Evolutionary conservation across 1,140 invertebrate species (phyloP), one percentile per base, ranked within the genome.

Genomic region (Nomia melanderi): DNA sequence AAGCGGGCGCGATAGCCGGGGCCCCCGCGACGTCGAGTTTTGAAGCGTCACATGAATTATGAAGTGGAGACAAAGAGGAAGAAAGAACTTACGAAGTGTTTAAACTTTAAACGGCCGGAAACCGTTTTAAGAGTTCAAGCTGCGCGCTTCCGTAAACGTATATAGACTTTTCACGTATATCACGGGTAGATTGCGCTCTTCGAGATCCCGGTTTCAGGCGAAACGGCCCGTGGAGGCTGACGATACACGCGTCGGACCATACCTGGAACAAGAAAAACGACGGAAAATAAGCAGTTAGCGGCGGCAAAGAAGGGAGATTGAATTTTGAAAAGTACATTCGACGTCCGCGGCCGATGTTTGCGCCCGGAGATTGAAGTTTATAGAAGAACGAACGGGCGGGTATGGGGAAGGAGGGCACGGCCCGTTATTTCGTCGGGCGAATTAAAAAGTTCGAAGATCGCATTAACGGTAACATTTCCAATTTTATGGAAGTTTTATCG

Each of bases 71-170:
- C 83, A 81, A 74, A 78, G 65, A 69, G 72, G 70, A 79, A 80
- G 65, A 77, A 84, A 84, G 74, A 77, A 84, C 83, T 84, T 84
- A 75, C 83, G 54, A 84, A 84, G 78, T 84, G 82, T 84, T 84
- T 84, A 84, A 84, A 84, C 78, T 84, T 84, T 84, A 84, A 84
- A 84, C 75, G 83, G 83, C 78, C 78, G 82, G 83, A 84, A 84
- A 84, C 78, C 82, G 78, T 84, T 84, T 84, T 84, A 84, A 83
- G 83, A 84, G 82, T 84, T 84, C 82, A 84, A 73, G 66, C 59
- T 81, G 74, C 70, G 66, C 41, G n/a, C 67, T 47, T 25, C 59
- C 73, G 60, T 71, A 59, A 81, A 82, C 72, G 66, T 81, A 78
- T 74, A 81, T 60, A 66, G 78, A 78, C 74, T 79, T 84, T 66